Evolutionary conservation across 2,888 invertebrate species (phyloP).

Genomic region (Erebia aethiops): DNA sequence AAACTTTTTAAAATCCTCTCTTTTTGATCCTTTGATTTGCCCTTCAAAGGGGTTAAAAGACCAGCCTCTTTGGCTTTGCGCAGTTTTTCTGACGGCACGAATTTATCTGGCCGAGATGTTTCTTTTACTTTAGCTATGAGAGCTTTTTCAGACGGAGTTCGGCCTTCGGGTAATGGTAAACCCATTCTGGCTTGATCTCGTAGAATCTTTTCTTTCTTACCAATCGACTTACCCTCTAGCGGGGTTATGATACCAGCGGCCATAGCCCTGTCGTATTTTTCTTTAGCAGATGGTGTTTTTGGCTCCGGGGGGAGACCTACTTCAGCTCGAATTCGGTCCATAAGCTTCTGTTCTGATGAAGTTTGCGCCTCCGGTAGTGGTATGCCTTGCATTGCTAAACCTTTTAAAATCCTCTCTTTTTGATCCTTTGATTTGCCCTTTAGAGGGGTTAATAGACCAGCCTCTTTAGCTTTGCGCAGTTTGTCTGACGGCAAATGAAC

Average conservation of each 20-base stretch:
- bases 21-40: constrained; percentile 35
- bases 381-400: constrained; percentile 46
- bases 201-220: constrained; percentile 43
- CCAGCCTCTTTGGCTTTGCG: constrained; percentile 46
- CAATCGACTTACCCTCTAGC: constrained; percentile 45
- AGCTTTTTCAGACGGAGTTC: constrained; percentile 38
- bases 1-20: no score
- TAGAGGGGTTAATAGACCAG: constrained; percentile 41
- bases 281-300: constrained; percentile 39
- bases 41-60: constrained; percentile 45
- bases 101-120: constrained; percentile 23
- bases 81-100: constrained; percentile 9
- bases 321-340: constrained; percentile 48
- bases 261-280: constrained; percentile 42
- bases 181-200: constrained; percentile 35
- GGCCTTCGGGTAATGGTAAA: constrained; percentile 37
- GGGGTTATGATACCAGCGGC: constrained; percentile 46
- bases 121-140: constrained; percentile 10
- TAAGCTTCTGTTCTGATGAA: constrained; percentile 49
- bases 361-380: constrained; percentile 52
- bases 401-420: constrained; percentile 42
- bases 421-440: constrained; percentile 39
- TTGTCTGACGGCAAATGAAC: constrained; percentile 35
- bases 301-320: constrained; percentile 49
- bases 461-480: constrained; percentile 43